phyloP scores from a whole-genome alignment of 2,113 vertebrate genomes.

The Halichoerus grypus region DNA sequence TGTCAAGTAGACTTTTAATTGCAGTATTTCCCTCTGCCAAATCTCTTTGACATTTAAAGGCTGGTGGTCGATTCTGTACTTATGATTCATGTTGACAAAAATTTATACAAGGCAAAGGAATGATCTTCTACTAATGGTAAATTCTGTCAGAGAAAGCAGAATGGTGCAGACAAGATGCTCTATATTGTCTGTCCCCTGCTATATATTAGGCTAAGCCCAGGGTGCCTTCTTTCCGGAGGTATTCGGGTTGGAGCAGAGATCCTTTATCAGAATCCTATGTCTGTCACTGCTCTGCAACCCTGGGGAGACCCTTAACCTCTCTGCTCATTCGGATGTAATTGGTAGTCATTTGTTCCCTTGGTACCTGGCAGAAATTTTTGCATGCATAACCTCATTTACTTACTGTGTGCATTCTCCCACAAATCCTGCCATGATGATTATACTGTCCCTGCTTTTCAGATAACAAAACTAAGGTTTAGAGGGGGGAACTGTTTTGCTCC shows the following conservation, averaged over 20 bases:
- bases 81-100: not conserved
- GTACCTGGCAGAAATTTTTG: not conserved
- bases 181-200: not conserved
- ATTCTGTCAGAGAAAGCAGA: not conserved
- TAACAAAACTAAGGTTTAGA: not conserved
- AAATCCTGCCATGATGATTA: not conserved
- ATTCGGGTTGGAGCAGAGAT: too few species aligned
- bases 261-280: not conserved
- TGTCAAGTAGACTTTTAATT: slow-evolving; percentile 29
- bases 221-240: not conserved
- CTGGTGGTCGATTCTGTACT: not conserved
- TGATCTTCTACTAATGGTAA: not conserved
- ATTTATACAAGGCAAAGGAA: not conserved
- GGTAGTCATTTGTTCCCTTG: not conserved
- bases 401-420: not conserved
- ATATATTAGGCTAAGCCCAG: not conserved
- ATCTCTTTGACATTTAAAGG: slow-evolving; percentile 23
- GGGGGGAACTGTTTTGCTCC: not conserved
- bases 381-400: not conserved
- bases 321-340: not conserved
- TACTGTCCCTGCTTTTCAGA: not conserved
- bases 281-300: not conserved
- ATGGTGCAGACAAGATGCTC: not conserved
- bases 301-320: not conserved
- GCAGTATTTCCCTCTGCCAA: not conserved